Evolutionary conservation across 2,888 invertebrate species (phyloP).

Genomic region (Hanleya hanleyi): DNA sequence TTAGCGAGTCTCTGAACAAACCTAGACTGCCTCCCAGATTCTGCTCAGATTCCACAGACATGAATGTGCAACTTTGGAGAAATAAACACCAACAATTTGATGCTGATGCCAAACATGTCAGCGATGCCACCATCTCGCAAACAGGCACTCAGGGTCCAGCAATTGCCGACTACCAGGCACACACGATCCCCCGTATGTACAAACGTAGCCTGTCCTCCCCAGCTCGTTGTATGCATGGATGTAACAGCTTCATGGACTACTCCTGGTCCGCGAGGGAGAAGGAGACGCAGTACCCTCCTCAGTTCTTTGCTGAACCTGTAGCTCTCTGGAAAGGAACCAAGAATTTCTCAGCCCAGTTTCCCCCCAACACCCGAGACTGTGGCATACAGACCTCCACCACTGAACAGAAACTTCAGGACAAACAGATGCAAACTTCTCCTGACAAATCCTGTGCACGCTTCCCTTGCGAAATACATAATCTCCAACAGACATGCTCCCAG

Average conservation of each 20-base stretch:
- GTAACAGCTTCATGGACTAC: background rate
- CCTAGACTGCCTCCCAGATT: background rate
- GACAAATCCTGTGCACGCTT: background rate
- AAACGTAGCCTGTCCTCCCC: conserved; percentile 4
- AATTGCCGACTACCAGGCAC: background rate
- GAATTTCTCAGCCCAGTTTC: conserved; percentile 64
- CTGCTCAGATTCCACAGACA: background rate
- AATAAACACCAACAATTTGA: background rate
- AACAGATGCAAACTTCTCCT: conserved; percentile 44
- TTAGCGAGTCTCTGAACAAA: background rate
- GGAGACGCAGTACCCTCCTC: background rate
- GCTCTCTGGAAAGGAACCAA: conserved; percentile 65
- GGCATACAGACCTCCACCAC: conserved; percentile 54
- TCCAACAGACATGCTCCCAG: too few species aligned
- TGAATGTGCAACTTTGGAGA: too few species aligned
- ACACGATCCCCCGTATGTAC: background rate
- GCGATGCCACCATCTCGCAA: background rate
- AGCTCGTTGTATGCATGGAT: background rate
- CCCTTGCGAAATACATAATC: background rate
- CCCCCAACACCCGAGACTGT: conserved; percentile 62
- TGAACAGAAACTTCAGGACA: conserved; percentile 25
- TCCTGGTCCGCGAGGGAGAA: background rate
- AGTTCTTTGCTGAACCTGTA: conserved; percentile 56
- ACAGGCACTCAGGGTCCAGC: background rate
- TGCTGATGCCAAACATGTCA: background rate